These are phyloP conservation scores for Cyprinodon brontotheroides DNA, from an alignment of 2,113 vertebrate genomes.

Conservation along the genomic window DNA sequence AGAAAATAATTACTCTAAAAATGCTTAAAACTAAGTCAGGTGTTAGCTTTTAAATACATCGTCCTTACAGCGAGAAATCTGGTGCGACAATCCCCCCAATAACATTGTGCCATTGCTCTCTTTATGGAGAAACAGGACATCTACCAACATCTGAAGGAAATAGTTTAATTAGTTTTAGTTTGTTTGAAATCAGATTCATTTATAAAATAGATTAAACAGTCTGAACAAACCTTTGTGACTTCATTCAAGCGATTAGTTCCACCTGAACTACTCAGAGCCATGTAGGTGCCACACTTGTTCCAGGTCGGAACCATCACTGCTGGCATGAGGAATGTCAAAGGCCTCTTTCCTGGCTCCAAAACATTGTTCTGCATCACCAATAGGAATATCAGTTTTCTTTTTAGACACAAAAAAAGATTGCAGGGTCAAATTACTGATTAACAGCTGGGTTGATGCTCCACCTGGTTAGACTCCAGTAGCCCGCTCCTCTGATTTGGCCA, in stretches of 20 bases:
- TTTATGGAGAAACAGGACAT: constrained; percentile 79
- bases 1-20: neutral
- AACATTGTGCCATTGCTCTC: constrained; percentile 85
- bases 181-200: neutral
- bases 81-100: constrained; percentile 75
- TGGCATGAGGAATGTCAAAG: constrained; percentile 83
- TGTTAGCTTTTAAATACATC: neutral
- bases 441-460: constrained; percentile 43
- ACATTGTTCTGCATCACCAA: constrained; percentile 75
- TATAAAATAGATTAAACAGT: neutral
- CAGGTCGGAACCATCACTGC: constrained; percentile 81
- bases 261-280: constrained; percentile 81
- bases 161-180: neutral
- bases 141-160: constrained; percentile 82
- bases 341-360: constrained; percentile 77
- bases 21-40: neutral
- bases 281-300: constrained; percentile 84
- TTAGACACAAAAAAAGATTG: neutral
- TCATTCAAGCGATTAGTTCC: constrained; percentile 78
- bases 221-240: constrained; percentile 79
- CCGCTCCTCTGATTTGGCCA: constrained; percentile 80
- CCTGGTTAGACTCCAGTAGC: constrained; percentile 66
- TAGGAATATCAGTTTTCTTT: neutral
- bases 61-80: constrained; percentile 83
- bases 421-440: neutral